These are phyloP conservation scores for human DNA, from an alignment of 2,113 vertebrate genomes.

Conservation along the genomic window GRCh38 chr19:10583501-10584000, in stretches of 20 bases:
- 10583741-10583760: neutral
- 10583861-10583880: too few species aligned
- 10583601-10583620: constrained; percentile 96
- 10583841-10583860: neutral
- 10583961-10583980: constrained; percentile 88
- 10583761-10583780: neutral
- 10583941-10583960: constrained; percentile 90
- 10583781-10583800: neutral
- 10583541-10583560: neutral
- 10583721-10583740: neutral
- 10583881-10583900: too few species aligned
- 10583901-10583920: constrained; percentile 92
- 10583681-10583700: constrained; percentile 83
- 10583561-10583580: neutral
- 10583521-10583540: neutral
- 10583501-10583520: neutral
- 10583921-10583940: constrained; percentile 98
- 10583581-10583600: neutral
- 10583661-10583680: constrained; percentile 92
- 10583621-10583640: constrained; percentile 93
- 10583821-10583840: neutral
- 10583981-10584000: constrained; percentile 93
- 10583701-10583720: neutral
- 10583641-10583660: constrained; percentile 94
- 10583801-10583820: neutral